Evolutionary conservation across 2,797 vertebrate genomes (phyloP).

Genomic region (Helostoma temminkii): DNA sequence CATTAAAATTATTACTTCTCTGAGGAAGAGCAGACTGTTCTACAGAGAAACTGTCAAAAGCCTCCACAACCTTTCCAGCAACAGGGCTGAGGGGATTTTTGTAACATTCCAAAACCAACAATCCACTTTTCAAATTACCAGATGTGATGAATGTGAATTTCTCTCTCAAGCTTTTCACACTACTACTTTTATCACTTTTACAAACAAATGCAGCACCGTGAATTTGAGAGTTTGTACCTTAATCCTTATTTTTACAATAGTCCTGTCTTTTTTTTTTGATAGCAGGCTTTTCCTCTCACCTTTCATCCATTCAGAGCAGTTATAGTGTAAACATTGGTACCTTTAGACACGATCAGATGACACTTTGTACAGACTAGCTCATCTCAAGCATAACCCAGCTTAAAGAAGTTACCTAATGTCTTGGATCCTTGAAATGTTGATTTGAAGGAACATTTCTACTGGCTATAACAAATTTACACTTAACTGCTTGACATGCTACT

Average conservation of each 20-base stretch:
- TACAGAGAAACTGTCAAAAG: background rate
- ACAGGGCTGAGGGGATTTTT: background rate
- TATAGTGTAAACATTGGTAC: background rate
- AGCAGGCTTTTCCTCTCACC: constrained; percentile 9
- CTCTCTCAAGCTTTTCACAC: background rate
- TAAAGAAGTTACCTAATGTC: background rate
- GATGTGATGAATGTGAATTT: background rate
- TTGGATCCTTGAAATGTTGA: background rate
- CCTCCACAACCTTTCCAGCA: constrained; percentile 5
- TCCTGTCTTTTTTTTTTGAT: background rate
- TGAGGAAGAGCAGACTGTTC: background rate
- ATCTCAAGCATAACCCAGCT: background rate
- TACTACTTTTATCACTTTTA: background rate
- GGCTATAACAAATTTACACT: background rate
- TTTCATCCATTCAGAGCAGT: background rate
- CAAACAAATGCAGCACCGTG: background rate
- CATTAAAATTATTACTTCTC: constrained; percentile 8
- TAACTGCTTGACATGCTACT: too few relatives aligned
- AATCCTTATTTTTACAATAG: background rate
- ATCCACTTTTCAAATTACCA: background rate
- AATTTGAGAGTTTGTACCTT: background rate
- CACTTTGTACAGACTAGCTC: constrained; percentile 3
- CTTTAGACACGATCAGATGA: background rate
- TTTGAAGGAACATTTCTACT: background rate
- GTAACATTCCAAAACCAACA: background rate